phyloP scores from a whole-genome alignment of 2,888 invertebrate genomes.

The Eucera pruinosa region DNA sequence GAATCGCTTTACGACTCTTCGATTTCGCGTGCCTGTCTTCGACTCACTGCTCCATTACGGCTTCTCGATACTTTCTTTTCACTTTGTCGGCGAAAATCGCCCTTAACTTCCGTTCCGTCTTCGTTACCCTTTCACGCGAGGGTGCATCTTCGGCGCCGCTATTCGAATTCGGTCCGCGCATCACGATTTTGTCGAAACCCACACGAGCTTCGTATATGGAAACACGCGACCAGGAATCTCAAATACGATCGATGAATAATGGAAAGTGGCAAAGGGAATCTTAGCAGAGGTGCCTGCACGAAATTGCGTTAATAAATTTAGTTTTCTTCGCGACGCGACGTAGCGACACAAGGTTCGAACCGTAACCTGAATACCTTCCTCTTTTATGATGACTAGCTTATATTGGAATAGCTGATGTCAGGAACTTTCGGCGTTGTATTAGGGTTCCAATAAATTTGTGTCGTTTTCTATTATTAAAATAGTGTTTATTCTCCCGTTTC shows the following conservation, averaged over 20 bases:
- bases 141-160: conserved; percentile 6
- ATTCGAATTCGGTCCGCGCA: conserved; percentile 18
- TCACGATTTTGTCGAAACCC: conserved; percentile 14
- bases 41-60: conserved; percentile 1
- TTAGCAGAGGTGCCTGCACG: background rate
- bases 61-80: conserved; percentile 16
- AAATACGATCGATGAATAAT: conserved; percentile 28
- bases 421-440: too few relatives aligned
- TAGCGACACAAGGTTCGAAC: background rate
- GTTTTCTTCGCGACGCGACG: conserved; percentile 13
- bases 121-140: background rate
- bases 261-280: conserved; percentile 9
- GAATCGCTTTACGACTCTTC: conserved; percentile 42
- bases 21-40: conserved; percentile 2
- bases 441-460: too few relatives aligned
- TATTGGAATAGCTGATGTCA: too few relatives aligned
- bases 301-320: conserved; percentile 51
- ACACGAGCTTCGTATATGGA: background rate
- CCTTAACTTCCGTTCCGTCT: background rate
- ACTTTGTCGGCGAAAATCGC: background rate
- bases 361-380: conserved; percentile 9
- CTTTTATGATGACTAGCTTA: too few relatives aligned
- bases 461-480: too few relatives aligned
- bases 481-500: too few relatives aligned
- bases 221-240: conserved; percentile 26